phyloP scores from a whole-genome alignment of 2,113 vertebrate genomes.

The Potamarius usumacintae region DNA sequence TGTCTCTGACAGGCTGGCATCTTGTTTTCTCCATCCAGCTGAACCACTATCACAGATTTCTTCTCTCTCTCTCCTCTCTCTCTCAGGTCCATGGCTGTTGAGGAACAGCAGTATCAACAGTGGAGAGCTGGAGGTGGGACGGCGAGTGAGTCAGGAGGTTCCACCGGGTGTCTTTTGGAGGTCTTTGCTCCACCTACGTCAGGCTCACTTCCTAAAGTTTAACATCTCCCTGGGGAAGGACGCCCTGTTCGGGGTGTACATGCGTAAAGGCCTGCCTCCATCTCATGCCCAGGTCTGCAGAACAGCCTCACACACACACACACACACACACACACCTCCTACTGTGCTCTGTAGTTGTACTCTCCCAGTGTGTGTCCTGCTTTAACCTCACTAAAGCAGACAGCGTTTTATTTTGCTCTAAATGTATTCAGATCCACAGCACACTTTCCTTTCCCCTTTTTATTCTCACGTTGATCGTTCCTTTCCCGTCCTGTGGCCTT shows the following conservation, averaged over 20 bases:
- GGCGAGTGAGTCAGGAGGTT: slow-evolving; percentile 84
- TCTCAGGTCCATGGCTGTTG: slow-evolving; percentile 76
- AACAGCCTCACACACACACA: neutral
- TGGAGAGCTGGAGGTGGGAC: slow-evolving; percentile 83
- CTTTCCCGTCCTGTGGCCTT: neutral
- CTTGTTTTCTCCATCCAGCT: neutral
- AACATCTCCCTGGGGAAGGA: slow-evolving; percentile 89
- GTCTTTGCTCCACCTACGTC: slow-evolving; percentile 82
- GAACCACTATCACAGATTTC: neutral
- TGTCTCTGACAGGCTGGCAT: neutral
- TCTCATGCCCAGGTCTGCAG: slow-evolving; percentile 84
- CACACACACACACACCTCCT: neutral
- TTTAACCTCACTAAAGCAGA: neutral
- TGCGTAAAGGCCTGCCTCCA: slow-evolving; percentile 85
- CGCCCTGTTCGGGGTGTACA: slow-evolving; percentile 87
- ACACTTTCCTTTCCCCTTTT: neutral
- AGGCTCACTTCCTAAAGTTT: slow-evolving; percentile 89
- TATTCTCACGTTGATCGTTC: neutral
- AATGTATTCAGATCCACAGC: neutral
- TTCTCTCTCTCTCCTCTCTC: slow-evolving; percentile 36
- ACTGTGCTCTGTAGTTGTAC: neutral
- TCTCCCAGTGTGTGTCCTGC: neutral
- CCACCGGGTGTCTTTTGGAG: slow-evolving; percentile 87
- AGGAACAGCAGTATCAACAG: slow-evolving; percentile 89
- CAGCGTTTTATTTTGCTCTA: neutral